phyloP scores from a whole-genome alignment of 2,113 vertebrate species.

The Paramisgurnus dabryanus region DNA sequence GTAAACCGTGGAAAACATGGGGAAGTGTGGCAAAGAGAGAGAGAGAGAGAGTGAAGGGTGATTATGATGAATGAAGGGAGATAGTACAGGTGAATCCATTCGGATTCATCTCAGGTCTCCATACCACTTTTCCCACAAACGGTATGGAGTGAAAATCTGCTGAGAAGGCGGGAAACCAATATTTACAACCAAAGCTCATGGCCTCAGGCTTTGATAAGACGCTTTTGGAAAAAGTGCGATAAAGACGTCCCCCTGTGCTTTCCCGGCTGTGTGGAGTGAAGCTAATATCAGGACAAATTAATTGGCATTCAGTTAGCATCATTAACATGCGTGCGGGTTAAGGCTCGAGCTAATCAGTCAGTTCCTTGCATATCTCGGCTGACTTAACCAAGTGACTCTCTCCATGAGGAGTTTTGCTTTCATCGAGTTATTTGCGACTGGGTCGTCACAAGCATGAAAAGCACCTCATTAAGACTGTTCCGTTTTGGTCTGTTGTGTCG shows the following conservation, averaged over 20 bases:
- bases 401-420: slow-evolving; percentile 42
- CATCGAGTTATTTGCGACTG: slow-evolving; percentile 36
- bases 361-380: slow-evolving; percentile 45
- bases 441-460: slow-evolving; percentile 45
- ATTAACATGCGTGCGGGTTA: slow-evolving; percentile 46
- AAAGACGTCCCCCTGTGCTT: slow-evolving; percentile 30
- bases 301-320: slow-evolving; percentile 47
- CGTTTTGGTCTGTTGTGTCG: background rate
- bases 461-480: slow-evolving; percentile 42
- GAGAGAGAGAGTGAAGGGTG: slow-evolving; percentile 19
- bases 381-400: slow-evolving; percentile 51
- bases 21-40: slow-evolving; percentile 25
- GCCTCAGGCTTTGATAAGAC: slow-evolving; percentile 20
- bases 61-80: slow-evolving; percentile 38
- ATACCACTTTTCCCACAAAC: background rate
- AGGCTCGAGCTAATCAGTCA: slow-evolving; percentile 51
- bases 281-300: slow-evolving; percentile 47
- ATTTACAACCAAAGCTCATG: slow-evolving; percentile 5
- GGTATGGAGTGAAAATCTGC: background rate
- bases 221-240: slow-evolving; percentile 23
- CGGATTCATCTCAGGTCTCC: slow-evolving; percentile 26
- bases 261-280: slow-evolving; percentile 1
- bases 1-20: slow-evolving; percentile 31
- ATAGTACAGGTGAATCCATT: slow-evolving; percentile 15
- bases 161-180: background rate